Evolutionary conservation across 2,888 invertebrate species (phyloP), one percentile per base, ranked within the genome.

Genomic region (Mythimna vitellina): DNA sequence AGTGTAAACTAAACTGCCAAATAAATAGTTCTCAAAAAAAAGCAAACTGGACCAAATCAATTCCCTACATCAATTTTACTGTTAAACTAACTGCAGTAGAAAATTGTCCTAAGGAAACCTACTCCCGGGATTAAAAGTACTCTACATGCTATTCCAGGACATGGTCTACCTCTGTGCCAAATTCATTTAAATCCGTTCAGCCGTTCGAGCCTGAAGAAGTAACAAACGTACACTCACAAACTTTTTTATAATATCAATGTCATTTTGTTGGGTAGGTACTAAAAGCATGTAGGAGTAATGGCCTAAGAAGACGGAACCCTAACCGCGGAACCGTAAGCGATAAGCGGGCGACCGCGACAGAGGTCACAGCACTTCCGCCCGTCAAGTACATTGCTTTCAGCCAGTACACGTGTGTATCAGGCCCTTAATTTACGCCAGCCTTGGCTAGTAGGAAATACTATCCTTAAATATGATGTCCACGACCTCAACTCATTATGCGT

Each of bases 361-460:
- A 91, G 92, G 91, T 86, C 88, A 79, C 81, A 67, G 63, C 71
- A 90, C 89, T 92, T 93, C 92, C 92, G 91, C 86, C 84, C 82
- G 72, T 17, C 57, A 53, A 80, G 82, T 81, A 78, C 65, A 72
- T 69, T 79, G 70, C 76, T 79, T 86, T 86, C 71, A 80, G 78
- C 67, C 77, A 85, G 83, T 81, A 85, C 85, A 83, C 73, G 79
- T 81, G 80, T 78, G 60, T 65, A 65, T 57, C 72, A 63, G 74
- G 80, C 84, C 88, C 86, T 87, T 87, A 76, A 68, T 63, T 76
- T 81, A 65, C 70, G 35, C 22, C 38, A 71, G 70, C 85, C 79
- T 86, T 81, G 78, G 53, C 29, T 70, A 61, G 78, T 75, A 80
- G 86, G 76, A 86, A 84, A 78, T 70, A 56, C 61, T 64, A 69